Evolutionary conservation across 2,888 invertebrate genomes (phyloP), one percentile per base, ranked within the genome.

Genomic region (Macrophya annulata): DNA sequence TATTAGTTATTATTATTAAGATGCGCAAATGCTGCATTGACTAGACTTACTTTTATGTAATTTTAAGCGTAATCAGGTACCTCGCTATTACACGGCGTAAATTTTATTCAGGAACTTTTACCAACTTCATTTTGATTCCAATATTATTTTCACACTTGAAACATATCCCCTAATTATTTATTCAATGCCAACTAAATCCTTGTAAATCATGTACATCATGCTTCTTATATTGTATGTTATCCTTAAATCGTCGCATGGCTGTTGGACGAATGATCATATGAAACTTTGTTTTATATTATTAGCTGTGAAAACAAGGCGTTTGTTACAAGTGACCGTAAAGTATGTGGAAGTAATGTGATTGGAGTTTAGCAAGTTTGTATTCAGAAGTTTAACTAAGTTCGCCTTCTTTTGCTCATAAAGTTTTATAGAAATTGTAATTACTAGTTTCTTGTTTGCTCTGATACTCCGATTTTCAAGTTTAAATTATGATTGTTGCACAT

Each of bases 271-370:
- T 81, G 62, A 25, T 81, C 25, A 17, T 81, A 62, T 81, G 25
- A 81, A 68, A 37, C 43, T 81, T 81, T 81, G 62, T 43, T 81
- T 81, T 62, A 81, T 81, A 62, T 81, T 43, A 81, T 62, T 62
- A 40, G 21, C 43, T 81, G 62, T 62, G 81, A 62, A 81, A 81
- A 81, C 43, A 81, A 81, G 59, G 21, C 21, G 37, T 21, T 25
- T 25, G 15, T 43, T 81, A 43, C 43, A 10, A 81, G 62, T 17
- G 62, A 37, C 12, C 12, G 43, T 40, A 59, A 81, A 81, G 81
- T 81, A 81, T 48, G 8, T 21, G 17, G 59, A 81, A 81, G 81
- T 62, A 62, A 81, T 62, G 62, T 12, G 43, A 62, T 81, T 81
- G 81, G 59, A 81, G 81, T 81, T 43, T 62, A 81, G 12, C 15